Percentiles rank a stretch among this genome's conserved stretches.
Evolutionary conservation across 2,113 vertebrate species (phyloP).

Genomic region (Silurus meridionalis): DNA sequence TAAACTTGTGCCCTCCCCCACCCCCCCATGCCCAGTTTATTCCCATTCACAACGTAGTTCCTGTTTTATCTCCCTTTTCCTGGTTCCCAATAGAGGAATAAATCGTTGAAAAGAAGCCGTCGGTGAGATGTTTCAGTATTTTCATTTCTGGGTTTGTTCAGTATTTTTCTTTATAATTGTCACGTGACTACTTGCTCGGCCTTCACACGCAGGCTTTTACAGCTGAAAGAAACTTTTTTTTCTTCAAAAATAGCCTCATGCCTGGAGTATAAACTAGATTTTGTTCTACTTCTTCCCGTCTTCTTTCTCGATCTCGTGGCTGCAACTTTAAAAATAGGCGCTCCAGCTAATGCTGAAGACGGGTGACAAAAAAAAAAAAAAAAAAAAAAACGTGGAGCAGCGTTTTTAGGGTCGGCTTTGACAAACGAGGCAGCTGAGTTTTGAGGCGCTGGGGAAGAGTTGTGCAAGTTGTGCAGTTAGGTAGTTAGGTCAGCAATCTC

Average conservation of each 20-base stretch:
- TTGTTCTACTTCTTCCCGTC: slow-evolving; percentile 55
- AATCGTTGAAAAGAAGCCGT: too few relatives aligned
- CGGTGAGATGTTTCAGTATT: too few relatives aligned
- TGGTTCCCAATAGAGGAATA: too few relatives aligned
- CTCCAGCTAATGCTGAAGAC: slow-evolving; percentile 46
- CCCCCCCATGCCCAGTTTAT: neutral
- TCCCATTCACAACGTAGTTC: neutral
- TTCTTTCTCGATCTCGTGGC: slow-evolving; percentile 36
- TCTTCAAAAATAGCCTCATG: slow-evolving; percentile 8
- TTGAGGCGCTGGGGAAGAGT: slow-evolving; percentile 60
- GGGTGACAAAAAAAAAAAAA: slow-evolving; percentile 46
- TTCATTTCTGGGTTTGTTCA: neutral
- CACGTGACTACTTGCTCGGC: neutral
- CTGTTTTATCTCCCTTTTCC: neutral
- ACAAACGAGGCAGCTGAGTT: slow-evolving; percentile 73
- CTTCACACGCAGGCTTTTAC: neutral
- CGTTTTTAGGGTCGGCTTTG: slow-evolving; percentile 72
- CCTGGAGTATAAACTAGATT: slow-evolving; percentile 51
- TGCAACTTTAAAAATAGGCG: slow-evolving; percentile 67
- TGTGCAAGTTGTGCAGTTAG: slow-evolving; percentile 42
- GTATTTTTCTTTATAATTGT: neutral
- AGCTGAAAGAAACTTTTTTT: slow-evolving; percentile 7
- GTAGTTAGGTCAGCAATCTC: slow-evolving; percentile 73
- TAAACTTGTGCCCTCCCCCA: too few relatives aligned
- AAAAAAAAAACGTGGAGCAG: slow-evolving; percentile 33